Evolutionary conservation across 2,113 vertebrate genomes (phyloP).

Genomic region (Steatornis caripensis): DNA sequence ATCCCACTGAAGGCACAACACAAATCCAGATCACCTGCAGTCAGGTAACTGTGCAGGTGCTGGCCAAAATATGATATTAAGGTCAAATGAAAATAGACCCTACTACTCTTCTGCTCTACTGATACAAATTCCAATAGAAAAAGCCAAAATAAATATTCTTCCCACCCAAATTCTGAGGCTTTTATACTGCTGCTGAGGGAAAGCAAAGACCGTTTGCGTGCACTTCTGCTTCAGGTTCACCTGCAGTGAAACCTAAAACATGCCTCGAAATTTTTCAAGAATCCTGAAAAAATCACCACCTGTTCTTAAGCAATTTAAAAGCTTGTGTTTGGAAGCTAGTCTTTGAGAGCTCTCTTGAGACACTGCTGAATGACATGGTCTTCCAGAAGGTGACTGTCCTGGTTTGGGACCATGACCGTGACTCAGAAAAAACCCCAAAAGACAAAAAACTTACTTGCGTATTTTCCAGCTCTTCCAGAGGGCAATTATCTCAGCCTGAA

Average conservation of each 20-base stretch:
- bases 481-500: background rate
- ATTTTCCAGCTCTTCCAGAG: background rate
- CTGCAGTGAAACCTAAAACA: background rate
- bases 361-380: background rate
- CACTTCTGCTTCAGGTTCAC: background rate
- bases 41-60: background rate
- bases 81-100: background rate
- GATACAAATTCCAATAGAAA: background rate
- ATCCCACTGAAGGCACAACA: background rate
- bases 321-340: background rate
- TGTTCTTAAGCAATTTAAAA: background rate
- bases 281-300: background rate
- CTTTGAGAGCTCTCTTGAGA: background rate
- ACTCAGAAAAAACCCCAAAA: background rate
- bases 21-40: background rate
- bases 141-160: rapidly evolving
- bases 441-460: background rate
- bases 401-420: no score
- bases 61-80: background rate
- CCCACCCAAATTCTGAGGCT: background rate
- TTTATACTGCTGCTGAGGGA: background rate
- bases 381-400: background rate
- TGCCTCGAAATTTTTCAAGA: background rate
- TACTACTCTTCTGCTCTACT: background rate
- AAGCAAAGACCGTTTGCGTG: background rate